Evolutionary conservation across 2,113 vertebrate genomes (phyloP).

Genomic region (Boulengeromyrus knoepffleri): DNA sequence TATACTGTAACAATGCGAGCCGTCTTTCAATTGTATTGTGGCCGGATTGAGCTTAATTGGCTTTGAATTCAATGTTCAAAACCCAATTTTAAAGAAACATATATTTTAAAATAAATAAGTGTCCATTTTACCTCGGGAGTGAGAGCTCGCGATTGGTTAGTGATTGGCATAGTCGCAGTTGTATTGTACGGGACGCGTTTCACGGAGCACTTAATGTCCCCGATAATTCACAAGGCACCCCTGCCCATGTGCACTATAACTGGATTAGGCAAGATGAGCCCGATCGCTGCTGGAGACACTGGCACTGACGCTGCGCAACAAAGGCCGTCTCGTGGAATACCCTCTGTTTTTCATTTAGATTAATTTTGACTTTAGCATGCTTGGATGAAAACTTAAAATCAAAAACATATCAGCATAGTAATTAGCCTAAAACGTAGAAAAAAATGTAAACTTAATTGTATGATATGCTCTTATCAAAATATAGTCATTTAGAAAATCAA

Average conservation of each 20-base stretch:
- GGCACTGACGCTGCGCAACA: background rate
- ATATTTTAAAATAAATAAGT: background rate
- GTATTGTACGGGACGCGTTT: constrained; percentile 42
- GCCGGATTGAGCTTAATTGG: background rate
- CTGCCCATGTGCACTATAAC: constrained; percentile 53
- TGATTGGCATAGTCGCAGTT: background rate
- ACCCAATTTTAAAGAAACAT: background rate
- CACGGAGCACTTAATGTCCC: constrained; percentile 50
- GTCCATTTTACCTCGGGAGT: background rate
- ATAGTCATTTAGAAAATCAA: background rate
- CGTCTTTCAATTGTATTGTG: background rate
- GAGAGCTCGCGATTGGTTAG: background rate
- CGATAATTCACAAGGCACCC: constrained; percentile 50
- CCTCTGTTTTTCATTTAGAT: background rate
- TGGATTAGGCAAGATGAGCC: constrained; percentile 42
- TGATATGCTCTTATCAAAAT: background rate
- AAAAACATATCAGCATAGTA: background rate
- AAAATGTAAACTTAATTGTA: background rate
- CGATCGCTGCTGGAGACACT: constrained; percentile 20
- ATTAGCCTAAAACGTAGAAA: background rate
- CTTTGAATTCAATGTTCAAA: background rate
- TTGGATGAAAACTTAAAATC: background rate
- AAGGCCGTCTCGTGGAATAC: background rate
- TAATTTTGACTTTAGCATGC: background rate
- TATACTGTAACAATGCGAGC: background rate